Conservation (phyloP, 2,113 vertebrate genomes). For the Puntigrus tetrazona region DNA sequence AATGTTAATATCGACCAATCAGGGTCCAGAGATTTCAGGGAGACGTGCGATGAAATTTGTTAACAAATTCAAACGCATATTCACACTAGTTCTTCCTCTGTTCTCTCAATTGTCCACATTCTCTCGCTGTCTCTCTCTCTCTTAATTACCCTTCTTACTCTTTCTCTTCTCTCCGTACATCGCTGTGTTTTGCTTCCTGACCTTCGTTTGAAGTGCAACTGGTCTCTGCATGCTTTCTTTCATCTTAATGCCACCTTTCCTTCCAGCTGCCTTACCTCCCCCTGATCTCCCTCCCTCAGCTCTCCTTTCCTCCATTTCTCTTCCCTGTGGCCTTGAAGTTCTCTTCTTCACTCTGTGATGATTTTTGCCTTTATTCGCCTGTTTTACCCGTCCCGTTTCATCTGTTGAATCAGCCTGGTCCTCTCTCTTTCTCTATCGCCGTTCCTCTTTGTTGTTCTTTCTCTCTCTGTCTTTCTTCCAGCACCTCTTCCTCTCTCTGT, state of each 20-base stretch:
- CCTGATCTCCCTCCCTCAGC: constrained; percentile 36
- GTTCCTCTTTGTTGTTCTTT: constrained; percentile 52
- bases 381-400: constrained; percentile 12
- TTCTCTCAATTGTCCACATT: neutral
- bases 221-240: constrained; percentile 51
- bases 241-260: constrained; percentile 55
- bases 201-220: constrained; percentile 52
- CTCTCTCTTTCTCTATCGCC: constrained; percentile 55
- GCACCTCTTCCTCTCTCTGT: neutral
- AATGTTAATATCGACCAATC: neutral
- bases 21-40: neutral
- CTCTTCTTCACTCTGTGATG: neutral
- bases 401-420: neutral
- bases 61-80: neutral
- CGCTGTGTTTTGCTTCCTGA: constrained; percentile 42
- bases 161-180: constrained; percentile 14
- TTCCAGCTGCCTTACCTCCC: constrained; percentile 29
- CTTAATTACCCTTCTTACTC: neutral
- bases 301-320: constrained; percentile 45
- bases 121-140: neutral
- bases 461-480: constrained; percentile 32
- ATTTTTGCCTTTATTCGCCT: neutral
- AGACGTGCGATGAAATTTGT: neutral
- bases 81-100: neutral
- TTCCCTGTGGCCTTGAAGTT: constrained; percentile 11